Conservation (phyloP, 2,113 vertebrate species). For the Fregetta grallaria region DNA sequence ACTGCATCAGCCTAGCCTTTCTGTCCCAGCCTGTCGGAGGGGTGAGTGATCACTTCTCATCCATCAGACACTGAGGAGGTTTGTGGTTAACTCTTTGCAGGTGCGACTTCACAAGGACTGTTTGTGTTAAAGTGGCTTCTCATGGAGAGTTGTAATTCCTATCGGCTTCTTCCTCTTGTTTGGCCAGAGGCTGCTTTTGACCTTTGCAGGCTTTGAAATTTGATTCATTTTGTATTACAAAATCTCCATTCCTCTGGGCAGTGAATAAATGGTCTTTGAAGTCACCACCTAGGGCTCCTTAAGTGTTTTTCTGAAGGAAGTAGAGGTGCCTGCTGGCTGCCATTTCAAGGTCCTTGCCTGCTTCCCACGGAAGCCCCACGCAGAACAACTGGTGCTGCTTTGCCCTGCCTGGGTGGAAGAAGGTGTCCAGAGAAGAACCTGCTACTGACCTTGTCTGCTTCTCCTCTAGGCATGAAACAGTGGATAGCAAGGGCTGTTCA, state of each 20-base stretch:
- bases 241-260: conserved; percentile 50
- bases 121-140: not conserved
- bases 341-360: not conserved
- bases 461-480: not conserved
- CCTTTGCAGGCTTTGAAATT: conserved; percentile 66
- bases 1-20: not conserved
- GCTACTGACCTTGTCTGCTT: not conserved
- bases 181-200: conserved; percentile 64
- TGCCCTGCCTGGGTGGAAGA: not conserved
- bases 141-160: conserved; percentile 2
- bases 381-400: not conserved
- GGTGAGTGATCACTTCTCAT: conserved; percentile 28
- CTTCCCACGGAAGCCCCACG: not conserved
- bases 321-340: not conserved
- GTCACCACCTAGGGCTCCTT: conserved; percentile 23
- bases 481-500: not conserved
- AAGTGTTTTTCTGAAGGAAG: not conserved
- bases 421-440: not conserved
- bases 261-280: conserved; percentile 47
- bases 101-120: not conserved
- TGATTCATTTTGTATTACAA: conserved; percentile 58
- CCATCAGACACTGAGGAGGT: not conserved
- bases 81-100: conserved; percentile 34
- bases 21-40: not conserved
- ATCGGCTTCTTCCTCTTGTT: not conserved